These are phyloP conservation scores for Smittia sp. DNA, from an alignment of 2,888 invertebrate species.

Conservation along the genomic window DNA sequence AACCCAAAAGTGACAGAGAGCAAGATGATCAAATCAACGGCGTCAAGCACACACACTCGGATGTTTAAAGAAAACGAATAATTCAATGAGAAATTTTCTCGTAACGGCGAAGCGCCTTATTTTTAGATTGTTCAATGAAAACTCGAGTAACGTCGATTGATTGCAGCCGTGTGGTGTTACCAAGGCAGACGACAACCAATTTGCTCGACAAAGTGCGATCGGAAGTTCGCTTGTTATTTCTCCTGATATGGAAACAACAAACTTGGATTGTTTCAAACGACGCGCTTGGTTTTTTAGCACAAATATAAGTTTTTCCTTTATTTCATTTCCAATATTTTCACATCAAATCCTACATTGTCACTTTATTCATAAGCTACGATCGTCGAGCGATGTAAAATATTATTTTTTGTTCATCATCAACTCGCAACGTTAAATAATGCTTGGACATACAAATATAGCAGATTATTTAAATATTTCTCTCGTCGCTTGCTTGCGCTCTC, in stretches of 20 bases:
- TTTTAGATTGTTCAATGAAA: conserved; percentile 29
- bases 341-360: conserved; percentile 29
- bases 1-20: too few species aligned
- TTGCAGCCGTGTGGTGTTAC: neutral
- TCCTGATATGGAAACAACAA: conserved; percentile 17
- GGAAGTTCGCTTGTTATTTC: conserved; percentile 29
- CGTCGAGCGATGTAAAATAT: conserved; percentile 1
- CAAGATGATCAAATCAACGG: too few species aligned
- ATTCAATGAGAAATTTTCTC: conserved; percentile 9
- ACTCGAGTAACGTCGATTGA: neutral
- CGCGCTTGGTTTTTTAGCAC: conserved; percentile 22
- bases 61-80: neutral
- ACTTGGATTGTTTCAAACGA: neutral
- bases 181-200: conserved; percentile 22
- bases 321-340: conserved; percentile 29
- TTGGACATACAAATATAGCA: conserved; percentile 16
- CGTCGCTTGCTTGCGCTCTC: neutral
- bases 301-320: conserved; percentile 33
- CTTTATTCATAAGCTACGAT: neutral
- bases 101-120: neutral
- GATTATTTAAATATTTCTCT: too few species aligned
- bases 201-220: neutral
- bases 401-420: neutral
- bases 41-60: too few species aligned
- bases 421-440: conserved; percentile 6